Evolutionary conservation across 2,888 invertebrate genomes (phyloP).

Genomic region (Gastracanthus pulcherrimus): DNA sequence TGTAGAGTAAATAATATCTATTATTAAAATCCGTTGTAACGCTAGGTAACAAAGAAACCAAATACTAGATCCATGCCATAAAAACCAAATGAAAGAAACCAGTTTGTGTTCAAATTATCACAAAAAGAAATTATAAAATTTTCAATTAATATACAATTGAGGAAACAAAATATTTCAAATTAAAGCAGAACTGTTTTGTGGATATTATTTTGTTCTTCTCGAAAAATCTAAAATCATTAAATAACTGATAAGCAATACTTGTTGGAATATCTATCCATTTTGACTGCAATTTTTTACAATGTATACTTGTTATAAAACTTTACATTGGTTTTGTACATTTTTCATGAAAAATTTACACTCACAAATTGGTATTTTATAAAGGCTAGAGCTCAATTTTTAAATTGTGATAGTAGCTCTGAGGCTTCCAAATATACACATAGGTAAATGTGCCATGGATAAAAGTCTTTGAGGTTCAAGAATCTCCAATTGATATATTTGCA

Average conservation of each 20-base stretch:
- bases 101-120: slow-evolving; percentile 75
- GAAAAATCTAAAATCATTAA: slow-evolving; percentile 23
- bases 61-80: slow-evolving; percentile 76
- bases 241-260: slow-evolving; percentile 31
- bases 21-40: slow-evolving; percentile 55
- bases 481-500: slow-evolving; percentile 46
- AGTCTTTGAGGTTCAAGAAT: slow-evolving; percentile 56
- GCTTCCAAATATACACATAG: slow-evolving; percentile 57
- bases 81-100: slow-evolving; percentile 75
- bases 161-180: slow-evolving; percentile 7
- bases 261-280: slow-evolving; percentile 3
- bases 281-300: slow-evolving; percentile 33
- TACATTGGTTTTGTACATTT: slow-evolving; percentile 2
- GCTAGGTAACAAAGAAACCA: slow-evolving; percentile 71
- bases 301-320: slow-evolving; percentile 21
- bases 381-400: slow-evolving; percentile 55
- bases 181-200: slow-evolving; percentile 12
- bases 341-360: slow-evolving; percentile 10
- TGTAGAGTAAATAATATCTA: slow-evolving; percentile 63
- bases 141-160: slow-evolving; percentile 12
- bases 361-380: slow-evolving; percentile 56
- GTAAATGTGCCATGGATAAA: slow-evolving; percentile 62
- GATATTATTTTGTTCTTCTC: slow-evolving; percentile 18
- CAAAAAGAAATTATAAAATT: slow-evolving; percentile 63
- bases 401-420: slow-evolving; percentile 56